These are phyloP conservation scores for Tryphoninae sp. DNA, from an alignment of 2,888 invertebrate genomes.

Conservation along the genomic window DNA sequence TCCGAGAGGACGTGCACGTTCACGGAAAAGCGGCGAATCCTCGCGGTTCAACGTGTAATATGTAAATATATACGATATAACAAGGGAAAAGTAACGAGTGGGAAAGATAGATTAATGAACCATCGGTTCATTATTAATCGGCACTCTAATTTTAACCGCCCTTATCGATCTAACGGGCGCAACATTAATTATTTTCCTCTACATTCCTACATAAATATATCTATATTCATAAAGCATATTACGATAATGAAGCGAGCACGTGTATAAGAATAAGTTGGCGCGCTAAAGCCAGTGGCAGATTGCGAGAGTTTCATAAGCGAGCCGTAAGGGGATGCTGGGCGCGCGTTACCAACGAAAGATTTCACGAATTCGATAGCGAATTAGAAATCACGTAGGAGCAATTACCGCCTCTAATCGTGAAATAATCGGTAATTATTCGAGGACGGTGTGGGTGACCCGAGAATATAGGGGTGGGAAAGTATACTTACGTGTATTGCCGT, in stretches of 20 bases:
- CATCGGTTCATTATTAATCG: conserved; percentile 39
- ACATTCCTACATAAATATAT: background rate
- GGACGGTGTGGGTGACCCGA: conserved; percentile 57
- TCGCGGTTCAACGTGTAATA: conserved; percentile 15
- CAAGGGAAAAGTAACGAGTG: background rate
- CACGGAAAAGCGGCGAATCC: conserved; percentile 57
- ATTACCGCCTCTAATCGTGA: conserved; percentile 61
- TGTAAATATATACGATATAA: conserved; percentile 14
- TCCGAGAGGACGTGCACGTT: conserved; percentile 43
- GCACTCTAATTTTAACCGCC: conserved; percentile 17
- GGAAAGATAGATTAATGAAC: conserved; percentile 32
- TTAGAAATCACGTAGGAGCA: conserved; percentile 65
- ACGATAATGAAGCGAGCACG: conserved; percentile 33
- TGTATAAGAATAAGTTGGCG: conserved; percentile 47
- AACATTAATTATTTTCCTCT: conserved; percentile 29
- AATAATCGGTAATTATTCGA: conserved; percentile 63
- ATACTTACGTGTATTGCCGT: conserved; percentile 12
- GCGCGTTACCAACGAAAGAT: conserved; percentile 52
- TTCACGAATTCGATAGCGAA: conserved; percentile 61
- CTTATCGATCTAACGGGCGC: conserved; percentile 33
- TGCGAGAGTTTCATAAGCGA: conserved; percentile 67
- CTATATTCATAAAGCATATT: conserved; percentile 12
- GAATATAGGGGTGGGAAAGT: conserved; percentile 55
- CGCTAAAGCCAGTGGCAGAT: conserved; percentile 49
- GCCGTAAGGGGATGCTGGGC: conserved; percentile 9